Conservation (phyloP, 2,888 invertebrate species). For the Thera britannica region DNA sequence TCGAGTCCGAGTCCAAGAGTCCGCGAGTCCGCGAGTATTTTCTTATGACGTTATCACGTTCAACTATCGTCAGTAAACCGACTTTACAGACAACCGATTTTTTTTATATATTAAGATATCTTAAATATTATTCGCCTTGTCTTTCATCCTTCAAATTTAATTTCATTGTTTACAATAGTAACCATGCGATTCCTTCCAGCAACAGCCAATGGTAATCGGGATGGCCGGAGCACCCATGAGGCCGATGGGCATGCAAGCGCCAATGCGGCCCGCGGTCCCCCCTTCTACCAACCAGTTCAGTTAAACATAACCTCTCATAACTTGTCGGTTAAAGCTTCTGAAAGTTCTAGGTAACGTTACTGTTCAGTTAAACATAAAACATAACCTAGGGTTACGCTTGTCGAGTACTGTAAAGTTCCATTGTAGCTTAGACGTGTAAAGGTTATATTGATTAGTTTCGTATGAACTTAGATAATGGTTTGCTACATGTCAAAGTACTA, state of each 20-base stretch:
- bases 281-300: constrained; percentile 78
- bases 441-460: constrained; percentile 20
- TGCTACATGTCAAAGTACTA: constrained; percentile 20
- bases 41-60: too few species aligned
- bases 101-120: too few species aligned
- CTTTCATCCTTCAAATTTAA: not conserved
- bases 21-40: too few species aligned
- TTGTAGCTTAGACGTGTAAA: constrained; percentile 22
- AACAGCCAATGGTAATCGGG: constrained; percentile 82
- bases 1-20: too few species aligned
- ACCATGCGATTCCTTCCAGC: constrained; percentile 57
- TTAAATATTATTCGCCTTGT: not conserved
- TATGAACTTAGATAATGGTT: constrained; percentile 18
- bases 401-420: constrained; percentile 18
- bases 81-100: too few species aligned
- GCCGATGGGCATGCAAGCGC: constrained; percentile 69
- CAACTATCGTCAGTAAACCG: too few species aligned
- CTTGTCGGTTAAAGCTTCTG: constrained; percentile 24
- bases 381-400: constrained; percentile 15
- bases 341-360: constrained; percentile 12
- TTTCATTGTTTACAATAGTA: not conserved
- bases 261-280: constrained; percentile 73
- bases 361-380: constrained; percentile 6
- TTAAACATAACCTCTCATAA: constrained; percentile 59
- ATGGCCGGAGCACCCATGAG: constrained; percentile 72